Evolutionary conservation across 1,140 invertebrate species (phyloP).

Genomic region (Bombus picipes): DNA sequence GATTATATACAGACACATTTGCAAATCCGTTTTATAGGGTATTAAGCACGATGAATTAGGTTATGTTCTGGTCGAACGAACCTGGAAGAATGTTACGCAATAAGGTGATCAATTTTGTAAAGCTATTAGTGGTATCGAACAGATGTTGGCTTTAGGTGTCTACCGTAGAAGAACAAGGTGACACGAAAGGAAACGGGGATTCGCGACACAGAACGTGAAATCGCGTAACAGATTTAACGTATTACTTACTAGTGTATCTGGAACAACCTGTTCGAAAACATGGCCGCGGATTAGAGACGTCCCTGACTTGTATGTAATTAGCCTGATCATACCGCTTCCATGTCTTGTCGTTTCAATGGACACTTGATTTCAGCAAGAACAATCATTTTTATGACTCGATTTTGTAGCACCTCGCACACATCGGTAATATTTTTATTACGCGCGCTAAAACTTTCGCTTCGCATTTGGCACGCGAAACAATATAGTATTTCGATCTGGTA

Average conservation of each 20-base stretch:
- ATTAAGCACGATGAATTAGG: background rate
- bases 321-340: constrained; percentile 13
- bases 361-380: constrained; percentile 8
- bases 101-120: constrained; percentile 42
- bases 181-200: constrained; percentile 20
- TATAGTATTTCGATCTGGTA: background rate
- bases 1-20: no score
- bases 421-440: background rate
- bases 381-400: background rate
- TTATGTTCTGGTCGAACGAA: background rate
- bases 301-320: constrained; percentile 49
- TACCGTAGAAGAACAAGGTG: background rate
- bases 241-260: constrained; percentile 44
- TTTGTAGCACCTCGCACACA: background rate
- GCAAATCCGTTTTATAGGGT: background rate
- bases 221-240: constrained; percentile 66
- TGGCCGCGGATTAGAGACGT: constrained; percentile 47
- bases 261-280: constrained; percentile 42
- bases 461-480: background rate
- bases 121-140: constrained; percentile 7
- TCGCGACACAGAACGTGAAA: constrained; percentile 50
- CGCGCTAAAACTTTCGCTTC: background rate
- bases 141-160: background rate
- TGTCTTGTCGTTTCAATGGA: background rate
- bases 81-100: constrained; percentile 22